phyloP scores from a whole-genome alignment of 2,113 vertebrate species.

The Gallinago jamesoni region DNA sequence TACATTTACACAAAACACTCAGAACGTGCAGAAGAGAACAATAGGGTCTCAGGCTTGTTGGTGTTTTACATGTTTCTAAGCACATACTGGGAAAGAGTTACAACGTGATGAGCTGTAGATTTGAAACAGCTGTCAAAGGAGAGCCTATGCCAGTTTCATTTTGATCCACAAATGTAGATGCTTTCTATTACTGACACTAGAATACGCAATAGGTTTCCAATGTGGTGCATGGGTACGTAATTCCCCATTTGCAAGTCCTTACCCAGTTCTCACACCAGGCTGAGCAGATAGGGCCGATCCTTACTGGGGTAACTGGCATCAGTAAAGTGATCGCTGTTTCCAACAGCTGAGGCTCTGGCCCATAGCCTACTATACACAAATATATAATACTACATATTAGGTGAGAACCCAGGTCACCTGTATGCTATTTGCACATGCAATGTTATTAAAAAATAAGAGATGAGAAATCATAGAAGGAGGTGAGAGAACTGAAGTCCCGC shows the following conservation, averaged over 20 bases:
- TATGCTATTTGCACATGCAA: neutral
- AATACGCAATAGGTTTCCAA: constrained; percentile 51
- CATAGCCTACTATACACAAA: neutral
- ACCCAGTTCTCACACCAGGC: constrained; percentile 30
- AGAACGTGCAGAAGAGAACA: constrained; percentile 38
- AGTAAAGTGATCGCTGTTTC: neutral
- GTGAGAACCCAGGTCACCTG: constrained; percentile 29
- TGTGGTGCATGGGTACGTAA: constrained; percentile 4
- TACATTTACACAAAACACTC: constrained; percentile 20
- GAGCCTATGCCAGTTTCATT: constrained; percentile 52
- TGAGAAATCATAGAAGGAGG: constrained; percentile 15
- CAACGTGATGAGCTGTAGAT: constrained; percentile 46
- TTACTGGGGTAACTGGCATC: neutral
- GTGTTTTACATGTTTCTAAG: constrained; percentile 47
- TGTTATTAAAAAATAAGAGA: neutral
- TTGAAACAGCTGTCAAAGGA: constrained; percentile 60
- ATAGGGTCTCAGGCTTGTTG: constrained; percentile 18
- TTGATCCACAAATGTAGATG: constrained; percentile 46
- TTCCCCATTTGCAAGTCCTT: constrained; percentile 43
- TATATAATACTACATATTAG: neutral
- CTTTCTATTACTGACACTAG: constrained; percentile 59
- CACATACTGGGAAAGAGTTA: constrained; percentile 53
- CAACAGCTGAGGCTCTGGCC: constrained; percentile 5
- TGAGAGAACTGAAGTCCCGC: neutral
- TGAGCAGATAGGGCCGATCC: neutral